A percentile compares a stretch with the other conserved stretches of the same genome.
Conservation (phyloP, 2,113 vertebrate genomes). For the Ciconia boyciana region DNA sequence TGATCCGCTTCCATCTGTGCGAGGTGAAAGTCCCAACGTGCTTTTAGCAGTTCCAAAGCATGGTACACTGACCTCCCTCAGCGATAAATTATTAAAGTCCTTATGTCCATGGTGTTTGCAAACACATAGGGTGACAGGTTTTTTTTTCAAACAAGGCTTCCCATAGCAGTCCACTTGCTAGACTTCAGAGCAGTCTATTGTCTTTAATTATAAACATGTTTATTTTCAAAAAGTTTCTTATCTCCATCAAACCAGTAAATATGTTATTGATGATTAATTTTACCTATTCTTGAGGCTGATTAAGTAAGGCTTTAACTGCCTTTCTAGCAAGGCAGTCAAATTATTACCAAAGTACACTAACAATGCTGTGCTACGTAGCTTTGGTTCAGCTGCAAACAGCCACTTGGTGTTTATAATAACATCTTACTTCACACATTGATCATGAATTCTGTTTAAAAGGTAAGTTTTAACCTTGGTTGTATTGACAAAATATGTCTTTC, state of each 20-base stretch:
- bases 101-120: neutral
- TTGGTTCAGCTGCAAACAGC: neutral
- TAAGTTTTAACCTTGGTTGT: neutral
- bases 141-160: neutral
- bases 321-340: neutral
- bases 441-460: neutral
- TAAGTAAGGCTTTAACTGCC: neutral
- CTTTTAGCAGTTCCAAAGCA: neutral
- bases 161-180: neutral
- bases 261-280: neutral
- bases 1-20: fast-evolving
- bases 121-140: neutral
- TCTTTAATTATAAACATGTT: neutral
- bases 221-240: neutral
- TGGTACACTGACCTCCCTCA: neutral
- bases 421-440: neutral
- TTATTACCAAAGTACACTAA: neutral
- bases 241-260: neutral
- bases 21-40: neutral
- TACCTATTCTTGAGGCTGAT: neutral
- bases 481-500: neutral
- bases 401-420: neutral
- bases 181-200: neutral
- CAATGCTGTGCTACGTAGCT: neutral
- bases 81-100: neutral